These are phyloP conservation scores for Perdita meconis DNA, from an alignment of 2,888 invertebrate species.

Conservation along the genomic window DNA sequence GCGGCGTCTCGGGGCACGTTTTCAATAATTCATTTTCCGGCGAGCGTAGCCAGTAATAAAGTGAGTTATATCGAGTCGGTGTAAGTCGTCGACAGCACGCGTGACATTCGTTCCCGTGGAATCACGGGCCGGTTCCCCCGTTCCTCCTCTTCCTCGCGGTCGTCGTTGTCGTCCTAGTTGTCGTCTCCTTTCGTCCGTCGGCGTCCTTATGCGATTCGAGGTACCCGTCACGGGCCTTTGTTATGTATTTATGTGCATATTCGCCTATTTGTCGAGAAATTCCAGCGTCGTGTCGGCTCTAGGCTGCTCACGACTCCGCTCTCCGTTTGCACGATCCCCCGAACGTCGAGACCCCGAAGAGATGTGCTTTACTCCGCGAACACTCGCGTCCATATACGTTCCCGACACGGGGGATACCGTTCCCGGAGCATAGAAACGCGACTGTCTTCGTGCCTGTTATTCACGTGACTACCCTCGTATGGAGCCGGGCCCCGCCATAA, in stretches of 20 bases:
- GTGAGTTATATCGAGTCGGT: conserved; percentile 60
- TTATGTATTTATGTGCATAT: conserved; percentile 80
- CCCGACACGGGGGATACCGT: conserved; percentile 34
- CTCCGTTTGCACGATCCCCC: conserved; percentile 72
- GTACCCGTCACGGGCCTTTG: conserved; percentile 71
- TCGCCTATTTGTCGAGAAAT: conserved; percentile 80
- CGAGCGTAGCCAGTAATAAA: conserved; percentile 56
- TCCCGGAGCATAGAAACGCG: conserved; percentile 4
- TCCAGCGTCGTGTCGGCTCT: conserved; percentile 76
- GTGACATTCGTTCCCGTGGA: conserved; percentile 58
- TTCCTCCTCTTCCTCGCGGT: conserved; percentile 11
- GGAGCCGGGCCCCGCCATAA: conserved; percentile 17
- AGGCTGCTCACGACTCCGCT: conserved; percentile 76
- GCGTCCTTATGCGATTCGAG: conserved; percentile 63
- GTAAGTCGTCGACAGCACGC: conserved; percentile 60
- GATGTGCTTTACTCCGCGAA: conserved; percentile 52
- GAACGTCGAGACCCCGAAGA: conserved; percentile 71
- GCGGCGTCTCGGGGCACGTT: conserved; percentile 47
- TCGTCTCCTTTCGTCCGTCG: conserved; percentile 54
- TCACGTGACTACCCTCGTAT: conserved; percentile 36
- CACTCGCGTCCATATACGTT: conserved; percentile 48
- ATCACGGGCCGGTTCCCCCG: conserved; percentile 46
- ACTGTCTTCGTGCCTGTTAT: conserved; percentile 36
- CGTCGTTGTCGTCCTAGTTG: conserved; percentile 45
- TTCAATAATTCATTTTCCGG: conserved; percentile 66